phyloP scores from a whole-genome alignment of 2,113 vertebrate genomes.

The Hippopotamus amphibius region DNA sequence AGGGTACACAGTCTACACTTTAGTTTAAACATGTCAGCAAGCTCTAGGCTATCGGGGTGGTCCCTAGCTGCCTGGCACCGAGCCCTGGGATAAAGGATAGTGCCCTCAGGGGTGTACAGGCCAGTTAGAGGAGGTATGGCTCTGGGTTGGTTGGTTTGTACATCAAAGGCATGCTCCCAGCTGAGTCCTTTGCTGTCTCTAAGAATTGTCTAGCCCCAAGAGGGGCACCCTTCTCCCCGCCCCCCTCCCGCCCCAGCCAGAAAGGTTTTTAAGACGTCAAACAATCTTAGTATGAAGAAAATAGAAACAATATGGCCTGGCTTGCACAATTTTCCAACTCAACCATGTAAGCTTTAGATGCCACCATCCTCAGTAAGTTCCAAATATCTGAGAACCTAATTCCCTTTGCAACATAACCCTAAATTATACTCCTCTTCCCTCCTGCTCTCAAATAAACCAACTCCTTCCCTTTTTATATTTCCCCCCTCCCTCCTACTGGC shows the following conservation, averaged over 20 bases:
- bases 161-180: neutral
- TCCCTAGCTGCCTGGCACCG: neutral
- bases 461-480: neutral
- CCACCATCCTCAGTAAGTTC: neutral
- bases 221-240: too few relatives aligned
- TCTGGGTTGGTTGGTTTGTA: neutral
- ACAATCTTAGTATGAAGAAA: neutral
- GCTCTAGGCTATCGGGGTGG: neutral
- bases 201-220: neutral
- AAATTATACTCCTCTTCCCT: neutral
- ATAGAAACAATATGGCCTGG: neutral
- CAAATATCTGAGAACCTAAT: neutral
- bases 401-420: neutral
- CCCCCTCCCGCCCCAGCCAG: too few relatives aligned
- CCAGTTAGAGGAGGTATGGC: neutral
- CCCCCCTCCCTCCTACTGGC: fast-evolving
- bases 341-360: neutral
- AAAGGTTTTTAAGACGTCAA: neutral
- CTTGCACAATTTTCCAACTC: neutral
- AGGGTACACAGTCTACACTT: neutral
- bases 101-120: neutral
- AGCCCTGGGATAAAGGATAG: neutral
- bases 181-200: neutral
- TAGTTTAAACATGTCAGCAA: too few relatives aligned
- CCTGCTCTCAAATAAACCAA: neutral